phyloP scores from a whole-genome alignment of 2,888 invertebrate species.

The Philaethria dido region DNA sequence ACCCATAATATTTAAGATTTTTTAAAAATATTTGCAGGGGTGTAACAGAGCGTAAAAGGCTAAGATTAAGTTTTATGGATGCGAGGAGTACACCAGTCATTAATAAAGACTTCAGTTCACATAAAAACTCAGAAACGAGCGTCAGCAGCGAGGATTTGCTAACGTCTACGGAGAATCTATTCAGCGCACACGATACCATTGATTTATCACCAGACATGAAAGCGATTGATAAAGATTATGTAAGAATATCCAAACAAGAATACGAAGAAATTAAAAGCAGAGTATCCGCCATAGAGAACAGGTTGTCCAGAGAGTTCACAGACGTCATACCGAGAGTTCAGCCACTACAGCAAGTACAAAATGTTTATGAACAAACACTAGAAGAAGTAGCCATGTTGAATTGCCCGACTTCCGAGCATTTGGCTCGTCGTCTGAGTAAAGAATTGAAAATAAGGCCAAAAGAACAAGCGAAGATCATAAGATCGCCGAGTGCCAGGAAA shows the following conservation, averaged over 20 bases:
- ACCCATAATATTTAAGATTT: too few relatives aligned
- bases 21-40: slow-evolving; percentile 70
- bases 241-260: slow-evolving; percentile 88
- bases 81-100: slow-evolving; percentile 71
- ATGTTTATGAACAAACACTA: slow-evolving; percentile 89
- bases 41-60: slow-evolving; percentile 72
- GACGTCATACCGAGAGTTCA: slow-evolving; percentile 76
- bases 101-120: slow-evolving; percentile 65
- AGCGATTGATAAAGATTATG: slow-evolving; percentile 83
- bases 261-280: slow-evolving; percentile 91
- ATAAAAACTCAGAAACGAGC: slow-evolving; percentile 73
- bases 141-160: slow-evolving; percentile 74
- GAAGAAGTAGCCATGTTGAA: slow-evolving; percentile 86
- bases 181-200: slow-evolving; percentile 74
- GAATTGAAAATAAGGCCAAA: slow-evolving; percentile 90
- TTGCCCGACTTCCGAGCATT: slow-evolving; percentile 86
- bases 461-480: slow-evolving; percentile 87
- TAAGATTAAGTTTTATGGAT: slow-evolving; percentile 75
- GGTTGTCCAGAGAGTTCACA: slow-evolving; percentile 87
- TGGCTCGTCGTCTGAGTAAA: slow-evolving; percentile 88
- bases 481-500: slow-evolving; percentile 92
- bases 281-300: slow-evolving; percentile 88
- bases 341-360: slow-evolving; percentile 86
- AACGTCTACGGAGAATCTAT: slow-evolving; percentile 73
- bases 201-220: slow-evolving; percentile 73